Base-by-base conservation (phyloP, 35 echinoderm and acorn worm genomes). In the Holothuria glaberrima region DNA sequence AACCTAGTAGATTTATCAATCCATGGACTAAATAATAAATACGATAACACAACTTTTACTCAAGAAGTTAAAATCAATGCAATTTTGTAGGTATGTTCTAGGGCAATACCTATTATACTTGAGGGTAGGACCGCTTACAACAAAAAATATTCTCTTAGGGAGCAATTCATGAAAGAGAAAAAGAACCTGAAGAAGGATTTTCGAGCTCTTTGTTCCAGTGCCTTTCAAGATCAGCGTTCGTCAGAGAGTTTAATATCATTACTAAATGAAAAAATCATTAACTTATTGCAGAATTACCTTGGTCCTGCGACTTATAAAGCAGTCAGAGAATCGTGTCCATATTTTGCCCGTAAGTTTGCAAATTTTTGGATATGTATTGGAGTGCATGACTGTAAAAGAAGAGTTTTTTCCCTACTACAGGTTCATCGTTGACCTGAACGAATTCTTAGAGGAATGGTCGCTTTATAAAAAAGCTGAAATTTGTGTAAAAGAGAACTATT, bases 211-310 rank as follows among this genome's bases (percentile, higher is more conserved):
- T 86, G 82, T 32, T 64, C 60, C 16, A 50, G 30, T 30, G n/a
- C 57, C 33, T 86, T 86, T 58, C 82, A 86, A 36, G 82, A 86
- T 30, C 22, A 86, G 33, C 82, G 82, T 12, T 58, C 57, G 17
- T 60, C 82, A 29, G 82, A 86, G 32, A 60, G 60, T 64, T 12
- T 86, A 3, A 29, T 18, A 18, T 58, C 29, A 25, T 44, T 60
- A 18, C 24, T 86, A 29, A 63, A 26, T 41, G 57, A 19, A 33
- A 66, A 28, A 16, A 24, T 66, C 2, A 36, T 62, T 29, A 58
- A 86, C 13, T 16, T 86, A 25, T 32, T 86, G 4, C 19, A 24
- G 12, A 86, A 64, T 44, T 63, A 41, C 58, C 57, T 86, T 12
- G 82, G 82, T 20, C 56, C 60, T 20, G 56, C 82, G 21, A 61